These are phyloP conservation scores for Amphiprion clarkii DNA, from an alignment of 2,797 vertebrate genomes.

Conservation along the genomic window DNA sequence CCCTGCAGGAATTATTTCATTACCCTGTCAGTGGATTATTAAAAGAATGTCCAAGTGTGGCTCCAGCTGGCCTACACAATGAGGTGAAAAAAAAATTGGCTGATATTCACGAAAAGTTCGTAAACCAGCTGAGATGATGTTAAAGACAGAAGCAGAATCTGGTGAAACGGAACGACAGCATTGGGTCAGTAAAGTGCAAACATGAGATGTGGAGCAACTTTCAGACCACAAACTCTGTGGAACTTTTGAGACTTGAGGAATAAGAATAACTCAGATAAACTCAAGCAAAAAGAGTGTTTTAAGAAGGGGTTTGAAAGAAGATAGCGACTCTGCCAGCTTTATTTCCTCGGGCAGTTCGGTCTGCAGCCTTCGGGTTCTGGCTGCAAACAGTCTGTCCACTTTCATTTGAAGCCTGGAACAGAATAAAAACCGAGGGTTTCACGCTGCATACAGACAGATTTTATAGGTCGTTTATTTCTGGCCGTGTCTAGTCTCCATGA, in stretches of 20 bases:
- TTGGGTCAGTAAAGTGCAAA: background rate
- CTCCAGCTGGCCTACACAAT: no score
- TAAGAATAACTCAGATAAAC: background rate
- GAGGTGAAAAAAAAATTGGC: no score
- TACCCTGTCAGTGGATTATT: no score
- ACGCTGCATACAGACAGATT: background rate
- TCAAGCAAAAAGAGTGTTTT: slow-evolving; percentile 1
- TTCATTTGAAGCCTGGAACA: slow-evolving; percentile 3
- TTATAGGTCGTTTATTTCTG: slow-evolving; percentile 5
- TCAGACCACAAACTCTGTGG: background rate
- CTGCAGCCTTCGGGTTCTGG: slow-evolving; percentile 1
- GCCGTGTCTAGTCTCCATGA: no score
- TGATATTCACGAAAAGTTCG: no score
- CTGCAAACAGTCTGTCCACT: slow-evolving; percentile 8
- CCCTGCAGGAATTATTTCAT: no score
- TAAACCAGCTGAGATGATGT: no score
- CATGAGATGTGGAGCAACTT: background rate
- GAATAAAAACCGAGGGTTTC: background rate
- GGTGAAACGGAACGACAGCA: background rate
- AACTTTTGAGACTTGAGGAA: background rate
- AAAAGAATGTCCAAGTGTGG: no score
- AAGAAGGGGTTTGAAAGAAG: background rate
- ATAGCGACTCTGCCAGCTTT: background rate
- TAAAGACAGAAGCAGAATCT: no score
- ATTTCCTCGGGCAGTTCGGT: slow-evolving; percentile 12